phyloP scores from a whole-genome alignment of 2,888 invertebrate genomes.

The Agonopterix subpropinquella region DNA sequence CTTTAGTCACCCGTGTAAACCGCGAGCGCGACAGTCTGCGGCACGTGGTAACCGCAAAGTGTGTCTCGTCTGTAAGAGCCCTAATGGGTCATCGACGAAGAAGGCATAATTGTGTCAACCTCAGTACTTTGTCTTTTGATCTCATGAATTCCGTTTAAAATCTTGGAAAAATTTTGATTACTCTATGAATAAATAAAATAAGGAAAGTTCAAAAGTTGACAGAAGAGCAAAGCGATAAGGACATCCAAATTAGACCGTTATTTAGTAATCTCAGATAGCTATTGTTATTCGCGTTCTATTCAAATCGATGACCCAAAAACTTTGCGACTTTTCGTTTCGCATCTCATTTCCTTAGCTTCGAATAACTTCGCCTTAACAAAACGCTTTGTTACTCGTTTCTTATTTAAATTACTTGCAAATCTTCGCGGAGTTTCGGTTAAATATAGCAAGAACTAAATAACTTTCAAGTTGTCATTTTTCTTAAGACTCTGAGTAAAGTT shows the following conservation, averaged over 20 bases:
- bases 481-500: neutral
- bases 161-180: too few relatives aligned
- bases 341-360: constrained; percentile 43
- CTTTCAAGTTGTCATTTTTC: constrained; percentile 18
- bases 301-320: constrained; percentile 24
- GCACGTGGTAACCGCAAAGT: too few relatives aligned
- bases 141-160: too few relatives aligned
- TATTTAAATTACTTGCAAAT: constrained; percentile 43
- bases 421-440: constrained; percentile 19
- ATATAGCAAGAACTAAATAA: constrained; percentile 24
- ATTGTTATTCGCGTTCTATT: constrained; percentile 3
- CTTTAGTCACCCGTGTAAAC: too few relatives aligned
- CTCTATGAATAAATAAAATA: too few relatives aligned
- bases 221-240: neutral
- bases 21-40: too few relatives aligned
- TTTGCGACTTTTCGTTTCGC: constrained; percentile 31
- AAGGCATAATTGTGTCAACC: too few relatives aligned
- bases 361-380: constrained; percentile 42
- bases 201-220: too few relatives aligned
- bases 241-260: constrained; percentile 2
- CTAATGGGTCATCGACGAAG: too few relatives aligned
- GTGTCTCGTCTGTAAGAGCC: too few relatives aligned
- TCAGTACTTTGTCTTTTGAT: too few relatives aligned
- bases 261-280: neutral
- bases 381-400: constrained; percentile 38